Evolutionary conservation across 2,113 vertebrate genomes (phyloP).

Genomic region (Hippocampus abdominalis): DNA sequence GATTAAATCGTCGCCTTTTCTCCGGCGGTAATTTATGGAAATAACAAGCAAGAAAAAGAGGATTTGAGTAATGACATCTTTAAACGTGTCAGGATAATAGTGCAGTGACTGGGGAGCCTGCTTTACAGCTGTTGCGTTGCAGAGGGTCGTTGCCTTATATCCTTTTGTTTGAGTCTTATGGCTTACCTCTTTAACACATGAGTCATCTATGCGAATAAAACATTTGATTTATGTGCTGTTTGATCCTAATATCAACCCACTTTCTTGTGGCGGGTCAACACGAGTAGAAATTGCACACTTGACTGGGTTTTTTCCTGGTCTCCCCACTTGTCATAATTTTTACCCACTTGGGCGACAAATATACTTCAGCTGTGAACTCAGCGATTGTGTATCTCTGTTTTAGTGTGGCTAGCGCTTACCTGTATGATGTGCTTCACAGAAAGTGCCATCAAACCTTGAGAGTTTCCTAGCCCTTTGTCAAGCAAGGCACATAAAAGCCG

Average conservation of each 20-base stretch:
- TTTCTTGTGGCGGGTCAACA: neutral
- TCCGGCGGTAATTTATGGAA: conserved; percentile 72
- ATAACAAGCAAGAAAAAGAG: conserved; percentile 74
- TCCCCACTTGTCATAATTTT: conserved; percentile 37
- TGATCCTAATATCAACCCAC: neutral
- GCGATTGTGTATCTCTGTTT: conserved; percentile 29
- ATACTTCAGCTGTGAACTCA: conserved; percentile 35
- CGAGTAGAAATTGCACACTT: neutral
- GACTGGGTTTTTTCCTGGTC: conserved; percentile 3
- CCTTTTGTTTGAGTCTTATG: conserved; percentile 39
- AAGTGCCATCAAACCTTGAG: conserved; percentile 38
- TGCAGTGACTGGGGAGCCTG: conserved; percentile 44
- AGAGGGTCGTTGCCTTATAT: conserved; percentile 36
- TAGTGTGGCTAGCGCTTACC: conserved; percentile 20
- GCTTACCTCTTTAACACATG: conserved; percentile 25
- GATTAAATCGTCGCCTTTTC: conserved; percentile 70
- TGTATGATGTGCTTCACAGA: conserved; percentile 11
- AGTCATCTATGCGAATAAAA: neutral
- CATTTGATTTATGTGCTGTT: neutral
- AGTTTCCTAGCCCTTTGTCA: neutral
- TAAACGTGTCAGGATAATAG: conserved; percentile 70
- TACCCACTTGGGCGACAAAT: conserved; percentile 30
- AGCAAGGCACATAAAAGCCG: neutral
- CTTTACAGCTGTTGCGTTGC: conserved; percentile 50
- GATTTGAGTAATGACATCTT: conserved; percentile 79